These are phyloP conservation scores for Drosophila ironensis DNA, from an alignment of 1,140 invertebrate genomes.

Conservation along the genomic window DNA sequence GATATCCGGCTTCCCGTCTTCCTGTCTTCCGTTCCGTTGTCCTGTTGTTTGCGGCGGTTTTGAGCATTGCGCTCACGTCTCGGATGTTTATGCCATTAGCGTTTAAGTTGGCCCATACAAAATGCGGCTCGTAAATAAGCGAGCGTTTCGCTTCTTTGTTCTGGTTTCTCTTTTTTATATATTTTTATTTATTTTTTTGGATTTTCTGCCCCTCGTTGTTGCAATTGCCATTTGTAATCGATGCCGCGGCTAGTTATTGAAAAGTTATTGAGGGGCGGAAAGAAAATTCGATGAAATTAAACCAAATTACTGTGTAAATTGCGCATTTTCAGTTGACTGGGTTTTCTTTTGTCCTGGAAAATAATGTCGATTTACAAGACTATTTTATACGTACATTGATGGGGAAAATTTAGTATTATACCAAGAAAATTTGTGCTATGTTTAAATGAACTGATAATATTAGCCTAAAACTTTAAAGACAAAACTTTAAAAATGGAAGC, in stretches of 20 bases:
- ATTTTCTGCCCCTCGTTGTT: background rate
- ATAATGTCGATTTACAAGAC: too few relatives aligned
- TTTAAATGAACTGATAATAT: too few relatives aligned
- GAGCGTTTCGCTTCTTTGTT: constrained; percentile 36
- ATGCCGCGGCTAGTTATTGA: constrained; percentile 37
- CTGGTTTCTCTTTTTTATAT: background rate
- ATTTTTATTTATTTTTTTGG: background rate
- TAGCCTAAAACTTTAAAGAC: too few relatives aligned
- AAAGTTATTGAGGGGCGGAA: background rate
- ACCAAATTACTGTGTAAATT: constrained; percentile 2
- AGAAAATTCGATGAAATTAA: constrained; percentile 11
- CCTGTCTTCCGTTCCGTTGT: constrained; percentile 26
- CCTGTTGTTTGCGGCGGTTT: constrained; percentile 46
- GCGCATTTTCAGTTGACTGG: background rate
- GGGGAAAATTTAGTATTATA: too few relatives aligned
- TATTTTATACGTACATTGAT: too few relatives aligned
- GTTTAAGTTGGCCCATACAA: constrained; percentile 79
- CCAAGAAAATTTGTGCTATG: too few relatives aligned
- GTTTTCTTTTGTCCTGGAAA: too few relatives aligned
- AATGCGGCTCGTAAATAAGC: constrained; percentile 72
- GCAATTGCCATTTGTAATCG: constrained; percentile 51
- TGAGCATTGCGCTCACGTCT: constrained; percentile 70
- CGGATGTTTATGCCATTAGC: constrained; percentile 80
- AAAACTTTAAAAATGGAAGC: too few relatives aligned
- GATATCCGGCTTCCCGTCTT: too few relatives aligned